phyloP scores from a whole-genome alignment of 2,888 invertebrate genomes.

The Lottia scabra region DNA sequence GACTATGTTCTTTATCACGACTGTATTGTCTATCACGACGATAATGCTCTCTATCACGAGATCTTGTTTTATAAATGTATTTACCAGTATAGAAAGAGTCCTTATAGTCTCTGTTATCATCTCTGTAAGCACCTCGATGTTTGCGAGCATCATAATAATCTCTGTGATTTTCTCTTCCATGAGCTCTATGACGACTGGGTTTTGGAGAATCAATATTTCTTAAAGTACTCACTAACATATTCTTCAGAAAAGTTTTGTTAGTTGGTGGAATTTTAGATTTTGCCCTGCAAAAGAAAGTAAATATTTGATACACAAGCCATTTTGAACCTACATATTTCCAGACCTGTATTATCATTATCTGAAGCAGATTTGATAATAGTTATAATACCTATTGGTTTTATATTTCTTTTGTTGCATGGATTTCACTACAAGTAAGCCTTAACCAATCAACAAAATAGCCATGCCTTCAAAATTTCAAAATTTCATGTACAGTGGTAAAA shows the following conservation, averaged over 20 bases:
- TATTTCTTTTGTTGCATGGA: no score
- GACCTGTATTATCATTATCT: no score
- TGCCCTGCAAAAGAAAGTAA: slow-evolving; percentile 42
- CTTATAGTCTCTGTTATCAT: not conserved
- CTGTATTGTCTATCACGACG: slow-evolving; percentile 27
- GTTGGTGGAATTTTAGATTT: slow-evolving; percentile 49
- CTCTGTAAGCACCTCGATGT: slow-evolving; percentile 13
- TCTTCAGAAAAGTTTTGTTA: slow-evolving; percentile 61
- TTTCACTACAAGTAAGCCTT: no score
- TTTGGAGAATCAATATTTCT: slow-evolving; percentile 29
- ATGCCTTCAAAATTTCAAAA: no score
- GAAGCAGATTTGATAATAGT: no score
- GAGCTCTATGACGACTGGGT: not conserved
- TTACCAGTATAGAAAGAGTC: no score
- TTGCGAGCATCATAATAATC: slow-evolving; percentile 1
- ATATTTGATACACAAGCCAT: not conserved
- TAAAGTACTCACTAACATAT: slow-evolving; percentile 59
- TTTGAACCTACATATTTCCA: no score
- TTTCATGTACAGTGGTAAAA: no score
- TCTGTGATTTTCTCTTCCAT: not conserved
- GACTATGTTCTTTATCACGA: slow-evolving; percentile 1
- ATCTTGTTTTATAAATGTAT: slow-evolving; percentile 27
- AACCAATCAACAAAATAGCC: no score
- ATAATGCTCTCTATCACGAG: slow-evolving; percentile 32
- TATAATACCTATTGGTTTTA: no score